Evolutionary conservation across 1,140 invertebrate species (phyloP), one percentile per base, ranked within the genome.

Genomic region (Antheraea pernyi): DNA sequence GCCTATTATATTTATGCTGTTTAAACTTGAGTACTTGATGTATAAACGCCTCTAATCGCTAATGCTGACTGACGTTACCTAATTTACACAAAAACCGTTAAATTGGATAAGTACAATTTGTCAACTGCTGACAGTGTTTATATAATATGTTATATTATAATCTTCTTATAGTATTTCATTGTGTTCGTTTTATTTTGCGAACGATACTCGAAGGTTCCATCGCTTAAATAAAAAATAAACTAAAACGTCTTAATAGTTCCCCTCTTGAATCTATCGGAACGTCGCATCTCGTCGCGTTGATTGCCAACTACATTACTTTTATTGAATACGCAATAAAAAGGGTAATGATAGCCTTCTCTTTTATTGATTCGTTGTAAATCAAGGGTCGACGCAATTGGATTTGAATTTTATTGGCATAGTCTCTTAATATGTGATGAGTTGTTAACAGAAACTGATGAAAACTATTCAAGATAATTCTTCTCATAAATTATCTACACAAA

Each of bases 301-400:
- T 80, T 79, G 75, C 78, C 67, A 75, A 82, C 77, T 85, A 81
- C 85, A 86, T 89, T 89, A 88, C 82, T 89, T 89, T 89, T 89
- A 89, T 90, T 88, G 85, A 87, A 79, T 86, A 78, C 75, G 85
- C 74, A 79, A 85, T 91, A 91, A 91, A 91, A 86, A 69, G 70
- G 77, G 86, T 89, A 88, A 88, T 89, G 86, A 90, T 83, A 78
- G 84, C 85, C 86, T 86, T 86, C 84, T 76, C 77, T 87, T 91
- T 91, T 91, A 91, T 89, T 90, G 89, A 87, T 88, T 87, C 84
- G 79, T 84, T 89, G 88, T 90, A 91, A 91, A 91, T 91, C 86
- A 91, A 84, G 79, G 70, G 81, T 83, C 81, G 80, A 82, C 76
- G 81, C 85, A 88, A 89, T 91, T 88, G 82, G 83, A 87, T 91